Conservation (phyloP, 2,113 vertebrate genomes). For the Thalassarche chlororhynchos region DNA sequence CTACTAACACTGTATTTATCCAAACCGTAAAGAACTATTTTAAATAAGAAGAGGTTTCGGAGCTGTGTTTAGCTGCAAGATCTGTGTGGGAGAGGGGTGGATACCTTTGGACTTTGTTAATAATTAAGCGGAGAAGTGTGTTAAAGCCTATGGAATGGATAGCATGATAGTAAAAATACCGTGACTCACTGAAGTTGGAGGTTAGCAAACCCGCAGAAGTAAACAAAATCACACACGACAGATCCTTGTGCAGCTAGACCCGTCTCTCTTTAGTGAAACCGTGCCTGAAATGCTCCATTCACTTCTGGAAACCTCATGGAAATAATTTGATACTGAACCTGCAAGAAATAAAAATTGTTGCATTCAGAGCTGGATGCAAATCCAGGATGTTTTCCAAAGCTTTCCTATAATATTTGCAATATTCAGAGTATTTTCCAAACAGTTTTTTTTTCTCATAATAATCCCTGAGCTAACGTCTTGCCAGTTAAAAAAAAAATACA, state of each 20-base stretch:
- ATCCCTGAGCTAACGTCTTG: neutral
- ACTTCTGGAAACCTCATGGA: neutral
- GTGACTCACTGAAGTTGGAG: conserved; percentile 37
- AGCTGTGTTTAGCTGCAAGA: conserved; percentile 46
- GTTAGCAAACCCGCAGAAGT: conserved; percentile 38
- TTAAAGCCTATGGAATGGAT: conserved; percentile 53
- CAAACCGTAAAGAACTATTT: conserved; percentile 7
- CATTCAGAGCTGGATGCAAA: neutral
- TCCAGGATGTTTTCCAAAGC: neutral
- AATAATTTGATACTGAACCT: neutral
- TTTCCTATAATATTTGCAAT: neutral
- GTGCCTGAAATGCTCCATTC: neutral
- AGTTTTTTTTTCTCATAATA: neutral
- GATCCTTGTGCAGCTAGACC: neutral
- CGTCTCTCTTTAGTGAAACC: neutral
- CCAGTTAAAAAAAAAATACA: neutral
- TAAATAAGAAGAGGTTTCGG: conserved; percentile 11
- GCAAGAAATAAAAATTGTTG: neutral
- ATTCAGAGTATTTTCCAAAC: neutral
- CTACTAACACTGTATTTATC: conserved; percentile 19
- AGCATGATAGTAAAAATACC: conserved; percentile 33
- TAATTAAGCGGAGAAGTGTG: conserved; percentile 51
- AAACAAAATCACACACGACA: conserved; percentile 34
- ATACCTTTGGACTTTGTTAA: conserved; percentile 62
- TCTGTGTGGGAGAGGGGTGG: conserved; percentile 64